Base-by-base conservation (phyloP, 92 coral and sea anemone genomes). In the Plumapathes pennacea region DNA sequence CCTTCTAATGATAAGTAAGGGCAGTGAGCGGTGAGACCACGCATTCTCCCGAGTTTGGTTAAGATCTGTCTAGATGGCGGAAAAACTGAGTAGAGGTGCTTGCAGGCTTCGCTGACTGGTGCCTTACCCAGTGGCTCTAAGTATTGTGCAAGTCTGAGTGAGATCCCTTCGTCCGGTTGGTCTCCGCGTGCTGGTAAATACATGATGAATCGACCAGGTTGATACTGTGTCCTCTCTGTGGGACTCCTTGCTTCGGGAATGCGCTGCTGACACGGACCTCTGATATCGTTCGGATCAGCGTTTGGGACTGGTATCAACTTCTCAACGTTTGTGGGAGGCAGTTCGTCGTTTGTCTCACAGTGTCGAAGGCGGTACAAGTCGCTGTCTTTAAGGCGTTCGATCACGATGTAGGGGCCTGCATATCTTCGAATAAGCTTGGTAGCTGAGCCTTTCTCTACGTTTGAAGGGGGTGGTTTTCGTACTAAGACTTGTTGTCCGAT, bases 391-490 rank as follows among this genome's bases (percentile, higher is more conserved):
- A 69, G 46, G 67, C 43, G 54, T 25, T 38, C 23, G 12, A 20
- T 23, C 17, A 69, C 56, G 26, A 56, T 45, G 31, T 32, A 55
- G 0, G 76, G 67, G 7, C 66, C 53, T n/a, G 34, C 63, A 32
- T 14, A 34, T 33, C 25, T 66, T 5, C 73, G 11, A 48, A 37
- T 66, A 6, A 52, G 58, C 38, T 54, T 52, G 11, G 67, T 57
- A 20, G 57, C 67, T 12, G 56, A 46, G 12, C 66, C 66, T 28
- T 55, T 44, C 29, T 27, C 57, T 13, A 38, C 61, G 0, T 33
- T 33, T 30, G 60, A 47, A 18, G 71, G 71, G 10, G 71, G 59
- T 46, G 70, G 58, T 62, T 62, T 62, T 25, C 61, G 46, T 38
- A 60, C 55, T 51, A 55, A 52, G 46, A 71, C 71, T 6, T 46